phyloP scores from a whole-genome alignment of 2,113 vertebrate genomes.

The Notiomystis cincta region DNA sequence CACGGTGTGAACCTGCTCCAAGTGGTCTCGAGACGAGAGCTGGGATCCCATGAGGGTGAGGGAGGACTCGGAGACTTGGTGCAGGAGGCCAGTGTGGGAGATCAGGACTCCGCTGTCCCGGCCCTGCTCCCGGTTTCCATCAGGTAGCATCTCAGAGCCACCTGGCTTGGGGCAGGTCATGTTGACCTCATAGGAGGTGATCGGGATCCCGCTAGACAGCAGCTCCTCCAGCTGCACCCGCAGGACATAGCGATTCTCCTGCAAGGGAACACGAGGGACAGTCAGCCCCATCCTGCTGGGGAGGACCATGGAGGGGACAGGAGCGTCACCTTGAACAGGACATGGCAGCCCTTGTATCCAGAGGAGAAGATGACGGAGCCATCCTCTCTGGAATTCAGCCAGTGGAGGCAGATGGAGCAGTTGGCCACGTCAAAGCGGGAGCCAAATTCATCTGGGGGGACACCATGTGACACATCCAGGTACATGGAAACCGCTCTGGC shows the following conservation, averaged over 20 bases:
- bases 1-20: not conserved
- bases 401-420: constrained; percentile 69
- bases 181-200: not conserved
- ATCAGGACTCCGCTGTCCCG: fast-evolving
- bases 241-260: constrained; percentile 33
- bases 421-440: constrained; percentile 56
- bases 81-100: not conserved
- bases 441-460: constrained; percentile 58
- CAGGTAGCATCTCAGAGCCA: not conserved
- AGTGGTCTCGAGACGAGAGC: not conserved
- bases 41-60: not conserved
- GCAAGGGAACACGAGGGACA: fast-evolving
- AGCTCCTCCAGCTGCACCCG: constrained; percentile 51
- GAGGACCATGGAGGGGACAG: fast-evolving
- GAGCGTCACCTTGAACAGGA: constrained; percentile 50
- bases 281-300: fast-evolving
- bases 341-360: constrained; percentile 53
- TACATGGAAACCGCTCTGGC: fast-evolving
- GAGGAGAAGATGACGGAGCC: not conserved
- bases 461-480: fast-evolving
- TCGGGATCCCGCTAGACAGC: not conserved
- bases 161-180: constrained; percentile 45
- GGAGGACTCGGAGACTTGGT: not conserved
- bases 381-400: not conserved
- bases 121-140: fast-evolving